These are phyloP conservation scores for Ciconia stormi DNA, from an alignment of 2,113 vertebrate genomes.

Conservation along the genomic window DNA sequence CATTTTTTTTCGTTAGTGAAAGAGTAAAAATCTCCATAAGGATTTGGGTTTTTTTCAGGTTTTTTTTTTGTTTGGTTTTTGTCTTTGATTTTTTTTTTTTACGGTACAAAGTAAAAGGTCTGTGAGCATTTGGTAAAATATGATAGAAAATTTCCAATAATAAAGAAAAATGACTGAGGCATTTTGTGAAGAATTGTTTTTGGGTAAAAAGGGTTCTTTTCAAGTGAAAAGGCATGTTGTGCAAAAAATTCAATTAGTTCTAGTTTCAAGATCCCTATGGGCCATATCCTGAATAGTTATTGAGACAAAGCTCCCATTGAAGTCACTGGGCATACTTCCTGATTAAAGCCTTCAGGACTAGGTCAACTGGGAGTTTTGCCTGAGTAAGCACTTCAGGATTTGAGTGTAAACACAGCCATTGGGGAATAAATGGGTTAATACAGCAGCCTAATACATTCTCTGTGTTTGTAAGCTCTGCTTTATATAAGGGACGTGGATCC, in stretches of 20 bases:
- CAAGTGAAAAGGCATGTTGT: conserved; percentile 55
- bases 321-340: conserved; percentile 66
- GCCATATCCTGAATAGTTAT: conserved; percentile 65
- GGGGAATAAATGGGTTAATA: conserved; percentile 68
- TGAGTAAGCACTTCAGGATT: conserved; percentile 68
- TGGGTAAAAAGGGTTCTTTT: conserved; percentile 45
- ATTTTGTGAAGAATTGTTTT: conserved; percentile 36
- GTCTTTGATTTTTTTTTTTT: background rate
- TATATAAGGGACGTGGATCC: background rate
- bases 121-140: background rate
- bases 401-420: conserved; percentile 61
- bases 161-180: background rate
- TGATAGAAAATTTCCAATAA: background rate
- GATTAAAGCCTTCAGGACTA: conserved; percentile 68
- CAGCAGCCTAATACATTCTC: conserved; percentile 3
- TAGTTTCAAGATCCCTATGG: conserved; percentile 67
- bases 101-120: background rate
- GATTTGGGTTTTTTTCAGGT: background rate
- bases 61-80: background rate
- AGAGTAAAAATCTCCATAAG: background rate
- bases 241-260: conserved; percentile 63
- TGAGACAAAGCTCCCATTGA: conserved; percentile 68
- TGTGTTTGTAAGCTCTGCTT: background rate
- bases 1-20: background rate
- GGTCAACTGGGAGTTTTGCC: conserved; percentile 68